Percentiles rank a stretch among this genome's conserved stretches.
These are phyloP conservation scores for Propithecus coquereli DNA, from an alignment of 2,113 vertebrate genomes.

Conservation along the genomic window DNA sequence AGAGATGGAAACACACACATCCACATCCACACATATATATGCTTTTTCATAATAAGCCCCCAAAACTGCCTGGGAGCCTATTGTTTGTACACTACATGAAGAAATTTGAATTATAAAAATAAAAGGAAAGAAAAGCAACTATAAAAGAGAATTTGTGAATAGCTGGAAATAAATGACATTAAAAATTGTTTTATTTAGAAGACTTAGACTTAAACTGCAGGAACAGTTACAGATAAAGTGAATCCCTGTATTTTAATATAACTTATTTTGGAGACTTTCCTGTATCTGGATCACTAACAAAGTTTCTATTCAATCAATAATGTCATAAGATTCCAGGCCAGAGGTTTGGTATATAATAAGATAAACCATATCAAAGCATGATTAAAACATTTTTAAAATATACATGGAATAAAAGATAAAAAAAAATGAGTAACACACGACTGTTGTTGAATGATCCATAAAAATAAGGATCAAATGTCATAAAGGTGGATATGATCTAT, in stretches of 20 bases:
- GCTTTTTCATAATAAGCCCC: not conserved
- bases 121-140: constrained; percentile 1
- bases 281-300: not conserved
- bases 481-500: not conserved
- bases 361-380: not conserved
- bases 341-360: constrained; percentile 18
- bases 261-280: not conserved
- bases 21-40: not conserved
- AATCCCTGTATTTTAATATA: constrained; percentile 30
- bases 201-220: not conserved
- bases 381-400: constrained; percentile 1
- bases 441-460: not conserved
- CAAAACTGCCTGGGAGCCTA: not conserved
- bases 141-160: not conserved
- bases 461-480: not conserved
- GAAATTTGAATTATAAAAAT: constrained; percentile 22
- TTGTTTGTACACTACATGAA: not conserved
- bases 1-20: not conserved
- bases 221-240: not conserved
- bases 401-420: not conserved
- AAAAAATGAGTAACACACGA: not conserved
- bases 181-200: constrained; percentile 45
- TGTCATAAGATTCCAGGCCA: not conserved
- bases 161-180: constrained; percentile 44
- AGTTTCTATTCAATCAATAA: not conserved